Base-by-base conservation (phyloP, 2,113 vertebrate species). In the Mixornis gularis region DNA sequence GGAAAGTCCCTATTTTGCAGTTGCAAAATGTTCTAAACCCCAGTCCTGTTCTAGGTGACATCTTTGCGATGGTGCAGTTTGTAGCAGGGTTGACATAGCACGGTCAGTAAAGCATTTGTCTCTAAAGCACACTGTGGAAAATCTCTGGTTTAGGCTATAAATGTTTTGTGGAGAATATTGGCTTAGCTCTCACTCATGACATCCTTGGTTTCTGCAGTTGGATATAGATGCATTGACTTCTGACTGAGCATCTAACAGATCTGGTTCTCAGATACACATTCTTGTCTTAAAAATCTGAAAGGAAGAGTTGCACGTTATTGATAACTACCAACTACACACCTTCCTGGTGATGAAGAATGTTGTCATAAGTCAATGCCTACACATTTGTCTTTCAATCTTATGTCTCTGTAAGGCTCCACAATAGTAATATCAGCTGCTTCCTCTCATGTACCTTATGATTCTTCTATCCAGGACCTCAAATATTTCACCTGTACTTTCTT, bases 401-500 rank as follows among this genome's bases (percentile, higher is more conserved):
- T 7, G 73, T 74, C 65, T 94, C 70, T 52, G 4, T 79, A 68
- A 21, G 56, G 66, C 53, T 88, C 40, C 21, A 44, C 0, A 0
- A 17, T 51, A 86, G 52, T 66, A 78, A 17, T 53, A 68, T 85
- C 1, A 2, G 12, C 66, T 69, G 59, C 27, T 40, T 87, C 49
- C 34, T 91, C 81, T 92, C 49, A 68, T 2, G 2, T 80, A 53
- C 48, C 44, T 85, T 64, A 49, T 52, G 73, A 87, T 81, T 94
- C 70, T 93, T 85, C 73, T 38, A 19, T 78, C 36, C 49, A 91
- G 89, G 70, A 87, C 65, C 80, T 92, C 87, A 90, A 16, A 29
- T 68, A 76, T 60, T 93, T 80, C 91, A 85, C 79, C 63, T 82
- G 73, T 79, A 34, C 66, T 95, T 94, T 92, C 95, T 94, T 95